phyloP scores from a whole-genome alignment of 2,888 invertebrate species.

The Microdon myrmicae region DNA sequence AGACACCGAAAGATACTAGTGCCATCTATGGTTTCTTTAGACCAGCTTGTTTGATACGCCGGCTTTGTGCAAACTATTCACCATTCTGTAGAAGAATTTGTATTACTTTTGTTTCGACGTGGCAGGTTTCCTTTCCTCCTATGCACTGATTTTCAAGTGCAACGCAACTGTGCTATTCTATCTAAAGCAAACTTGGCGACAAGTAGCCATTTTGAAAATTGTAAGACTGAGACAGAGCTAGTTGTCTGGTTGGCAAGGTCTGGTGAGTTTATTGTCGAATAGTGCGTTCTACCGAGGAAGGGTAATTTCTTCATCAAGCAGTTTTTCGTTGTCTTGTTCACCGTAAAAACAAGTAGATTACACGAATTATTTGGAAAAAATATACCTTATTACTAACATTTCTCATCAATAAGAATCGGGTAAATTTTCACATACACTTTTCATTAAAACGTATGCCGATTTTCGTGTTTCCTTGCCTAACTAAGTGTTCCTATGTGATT shows the following conservation, averaged over 20 bases:
- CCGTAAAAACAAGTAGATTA: slow-evolving; percentile 39
- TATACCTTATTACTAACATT: slow-evolving; percentile 23
- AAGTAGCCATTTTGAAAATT: slow-evolving; percentile 47
- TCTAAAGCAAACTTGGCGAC: slow-evolving; percentile 13
- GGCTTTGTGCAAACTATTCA: slow-evolving; percentile 25
- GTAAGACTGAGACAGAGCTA: slow-evolving; percentile 26
- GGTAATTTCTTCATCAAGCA: slow-evolving; percentile 42
- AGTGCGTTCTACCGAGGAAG: slow-evolving; percentile 43
- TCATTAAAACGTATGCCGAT: slow-evolving; percentile 3
- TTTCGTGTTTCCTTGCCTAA: no score
- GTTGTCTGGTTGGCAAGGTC: slow-evolving; percentile 37
- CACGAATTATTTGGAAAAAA: slow-evolving; percentile 26
- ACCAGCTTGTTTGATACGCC: slow-evolving; percentile 35
- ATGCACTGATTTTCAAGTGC: slow-evolving; percentile 1
- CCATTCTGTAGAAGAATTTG: slow-evolving; percentile 41
- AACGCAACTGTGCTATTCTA: slow-evolving; percentile 11
- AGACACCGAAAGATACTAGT: neutral
- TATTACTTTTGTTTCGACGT: slow-evolving; percentile 44
- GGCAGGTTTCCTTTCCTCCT: slow-evolving; percentile 42
- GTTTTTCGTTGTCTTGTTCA: slow-evolving; percentile 49
- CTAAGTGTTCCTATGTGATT: slow-evolving; percentile 13
- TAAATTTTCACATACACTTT: slow-evolving; percentile 14
- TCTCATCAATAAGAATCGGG: slow-evolving; percentile 20
- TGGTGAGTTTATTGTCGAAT: slow-evolving; percentile 42
- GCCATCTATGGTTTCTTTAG: slow-evolving; percentile 34